Conservation (phyloP, 1,140 invertebrate genomes). For the Limonius californicus region DNA sequence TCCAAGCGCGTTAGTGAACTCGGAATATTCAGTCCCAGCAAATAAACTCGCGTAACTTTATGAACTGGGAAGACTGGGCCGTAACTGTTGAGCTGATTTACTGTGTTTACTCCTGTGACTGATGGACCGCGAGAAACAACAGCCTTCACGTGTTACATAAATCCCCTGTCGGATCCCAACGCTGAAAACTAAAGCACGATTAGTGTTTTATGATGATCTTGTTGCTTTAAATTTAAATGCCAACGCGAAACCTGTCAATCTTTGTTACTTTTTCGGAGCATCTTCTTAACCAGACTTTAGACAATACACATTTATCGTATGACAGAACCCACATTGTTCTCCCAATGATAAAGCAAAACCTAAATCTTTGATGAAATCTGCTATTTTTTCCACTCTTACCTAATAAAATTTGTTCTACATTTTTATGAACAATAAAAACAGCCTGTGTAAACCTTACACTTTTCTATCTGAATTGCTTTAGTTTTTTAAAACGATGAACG, state of each 20-base stretch:
- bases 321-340: too few species aligned
- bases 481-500: too few species aligned
- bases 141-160: conserved; percentile 43
- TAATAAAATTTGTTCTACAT: too few species aligned
- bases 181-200: conserved; percentile 16
- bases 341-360: too few species aligned
- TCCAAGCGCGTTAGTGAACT: conserved; percentile 26
- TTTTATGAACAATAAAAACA: too few species aligned
- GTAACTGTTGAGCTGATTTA: conserved; percentile 37
- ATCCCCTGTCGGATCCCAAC: conserved; percentile 25
- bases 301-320: background rate
- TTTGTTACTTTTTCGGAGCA: background rate
- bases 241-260: conserved; percentile 13
- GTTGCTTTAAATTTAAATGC: conserved; percentile 20
- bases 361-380: too few species aligned
- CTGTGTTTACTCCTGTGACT: conserved; percentile 35
- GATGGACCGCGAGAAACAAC: conserved; percentile 43
- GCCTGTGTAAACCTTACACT: too few species aligned
- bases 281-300: background rate
- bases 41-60: conserved; percentile 31
- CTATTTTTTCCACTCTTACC: too few species aligned
- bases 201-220: conserved; percentile 15
- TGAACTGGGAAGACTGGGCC: conserved; percentile 27
- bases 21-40: conserved; percentile 26
- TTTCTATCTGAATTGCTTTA: too few species aligned